These are phyloP conservation scores for Dicyrtomina minuta DNA, from an alignment of 2,888 invertebrate genomes.

Conservation along the genomic window DNA sequence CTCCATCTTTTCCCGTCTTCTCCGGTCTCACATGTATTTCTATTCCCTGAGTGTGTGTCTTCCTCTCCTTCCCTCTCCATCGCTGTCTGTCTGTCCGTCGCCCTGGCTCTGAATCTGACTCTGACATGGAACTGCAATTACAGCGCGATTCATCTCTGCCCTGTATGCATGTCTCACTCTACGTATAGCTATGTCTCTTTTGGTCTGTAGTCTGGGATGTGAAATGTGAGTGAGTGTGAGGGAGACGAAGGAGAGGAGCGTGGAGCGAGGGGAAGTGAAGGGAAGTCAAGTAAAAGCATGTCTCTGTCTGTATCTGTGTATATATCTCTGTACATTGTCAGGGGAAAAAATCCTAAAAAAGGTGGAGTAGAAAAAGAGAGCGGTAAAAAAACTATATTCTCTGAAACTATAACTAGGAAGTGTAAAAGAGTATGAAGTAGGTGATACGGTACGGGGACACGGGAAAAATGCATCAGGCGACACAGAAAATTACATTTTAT, in stretches of 20 bases:
- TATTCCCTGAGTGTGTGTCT: no score
- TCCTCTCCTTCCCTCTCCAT: background rate
- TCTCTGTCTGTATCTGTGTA: no score
- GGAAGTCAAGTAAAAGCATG: no score
- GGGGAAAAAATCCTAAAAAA: slow-evolving; percentile 13
- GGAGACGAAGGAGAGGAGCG: background rate
- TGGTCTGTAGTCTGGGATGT: no score
- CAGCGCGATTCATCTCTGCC: background rate
- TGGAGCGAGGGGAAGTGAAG: no score
- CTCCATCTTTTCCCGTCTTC: no score
- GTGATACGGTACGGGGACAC: slow-evolving; percentile 13
- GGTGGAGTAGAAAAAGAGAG: slow-evolving; percentile 9
- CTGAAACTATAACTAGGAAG: no score
- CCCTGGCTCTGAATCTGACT: background rate
- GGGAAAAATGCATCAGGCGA: slow-evolving; percentile 1
- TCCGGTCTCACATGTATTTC: no score
- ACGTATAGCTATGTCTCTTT: background rate
- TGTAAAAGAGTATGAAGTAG: slow-evolving; percentile 7
- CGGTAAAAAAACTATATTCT: slow-evolving; percentile 4
- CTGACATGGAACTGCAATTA: slow-evolving; percentile 15
- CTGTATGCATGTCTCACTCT: background rate
- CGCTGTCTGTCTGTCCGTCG: background rate
- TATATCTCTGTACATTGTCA: no score
- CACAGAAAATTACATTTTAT: slow-evolving; percentile 12
- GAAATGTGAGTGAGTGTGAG: background rate